These are phyloP conservation scores for Stenolophus ochropezus DNA, from an alignment of 2,888 invertebrate species.

Conservation along the genomic window DNA sequence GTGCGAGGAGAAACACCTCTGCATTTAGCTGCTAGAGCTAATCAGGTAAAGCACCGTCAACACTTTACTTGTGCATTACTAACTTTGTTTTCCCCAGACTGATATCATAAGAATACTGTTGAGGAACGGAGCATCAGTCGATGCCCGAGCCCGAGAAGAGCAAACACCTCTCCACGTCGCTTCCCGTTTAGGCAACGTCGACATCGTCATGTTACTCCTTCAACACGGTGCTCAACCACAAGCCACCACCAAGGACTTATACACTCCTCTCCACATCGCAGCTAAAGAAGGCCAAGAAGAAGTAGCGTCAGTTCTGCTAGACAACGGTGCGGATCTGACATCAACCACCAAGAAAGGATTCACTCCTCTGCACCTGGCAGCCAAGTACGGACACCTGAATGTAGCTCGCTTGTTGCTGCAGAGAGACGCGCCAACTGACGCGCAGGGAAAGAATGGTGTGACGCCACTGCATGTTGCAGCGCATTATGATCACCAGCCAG, in stretches of 20 bases:
- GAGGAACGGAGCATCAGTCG: slow-evolving; percentile 89
- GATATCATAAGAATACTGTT: slow-evolving; percentile 97
- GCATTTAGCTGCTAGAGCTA: slow-evolving; percentile 96
- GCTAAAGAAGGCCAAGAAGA: slow-evolving; percentile 97
- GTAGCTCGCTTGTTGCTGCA: slow-evolving; percentile 91
- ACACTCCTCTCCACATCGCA: slow-evolving; percentile 97
- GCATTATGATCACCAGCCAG: slow-evolving; percentile 95
- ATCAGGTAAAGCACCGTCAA: slow-evolving; percentile 80
- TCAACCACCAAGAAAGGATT: slow-evolving; percentile 97
- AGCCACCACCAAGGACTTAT: slow-evolving; percentile 94
- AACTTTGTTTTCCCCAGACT: slow-evolving; percentile 76
- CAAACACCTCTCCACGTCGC: slow-evolving; percentile 99
- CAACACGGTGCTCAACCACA: slow-evolving; percentile 95
- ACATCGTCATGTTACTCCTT: slow-evolving; percentile 93
- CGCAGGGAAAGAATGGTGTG: slow-evolving; percentile 94
- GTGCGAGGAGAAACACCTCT: slow-evolving; percentile 97
- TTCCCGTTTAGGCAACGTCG: slow-evolving; percentile 94
- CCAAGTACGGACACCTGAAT: slow-evolving; percentile 96
- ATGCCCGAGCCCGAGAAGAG: slow-evolving; percentile 86
- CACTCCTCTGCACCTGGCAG: slow-evolving; percentile 96
- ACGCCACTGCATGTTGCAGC: slow-evolving; percentile 97
- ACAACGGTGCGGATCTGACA: slow-evolving; percentile 91
- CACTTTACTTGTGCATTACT: too few relatives aligned
- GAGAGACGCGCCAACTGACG: slow-evolving; percentile 87
- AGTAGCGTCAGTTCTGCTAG: slow-evolving; percentile 90